Evolutionary conservation across 2,113 vertebrate genomes (phyloP), one percentile per base, ranked within the genome.

Genomic region (Mandrillus leucophaeus): DNA sequence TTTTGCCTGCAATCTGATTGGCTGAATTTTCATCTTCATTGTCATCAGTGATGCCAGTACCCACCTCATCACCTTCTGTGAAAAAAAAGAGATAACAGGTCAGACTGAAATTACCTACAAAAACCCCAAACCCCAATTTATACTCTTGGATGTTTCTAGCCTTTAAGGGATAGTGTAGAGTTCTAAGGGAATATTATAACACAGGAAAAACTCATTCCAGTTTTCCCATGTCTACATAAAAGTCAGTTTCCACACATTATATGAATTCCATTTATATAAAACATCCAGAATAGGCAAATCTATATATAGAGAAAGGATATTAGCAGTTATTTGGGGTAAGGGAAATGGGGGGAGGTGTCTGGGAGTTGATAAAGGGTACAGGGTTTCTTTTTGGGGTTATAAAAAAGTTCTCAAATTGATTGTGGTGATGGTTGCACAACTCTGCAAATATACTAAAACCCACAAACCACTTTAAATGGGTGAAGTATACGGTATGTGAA

Each of bases 1-100:
- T 99, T 98, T 99, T 99, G 66, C 99, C 99, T 82, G 99, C 99
- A 98, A 99, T 99, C 86, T 99, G 99, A 99, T 99, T 99, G 96
- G 99, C 99, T 92, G 99, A 99, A 90, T 99, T 99, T 97, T 99
- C 99, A 98, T 99, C 99, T 96, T 99, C 99, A 0, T 98, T 99
- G 92, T 99, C 99, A 64, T 99, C 99, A 72, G 99, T 98, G 96
- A 99, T 98, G 75, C 99, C 99, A 13, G 99, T 98, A n/a, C 99
- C 99, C 95, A 99, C 98, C 94, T 99, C 99, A 97, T 99, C 99
- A 45, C 99, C 99, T 96, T 99, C 99, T 99, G 97, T 68, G 92
- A 83, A 93, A 95, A 95, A 25, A 68, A 84, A 92, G 83, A 52
- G 30, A 94, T 92, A 90, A 97, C 20, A 95, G 72, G 72, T 88